phyloP scores from a whole-genome alignment of 2,888 invertebrate species.

The Eupeodes luniger region DNA sequence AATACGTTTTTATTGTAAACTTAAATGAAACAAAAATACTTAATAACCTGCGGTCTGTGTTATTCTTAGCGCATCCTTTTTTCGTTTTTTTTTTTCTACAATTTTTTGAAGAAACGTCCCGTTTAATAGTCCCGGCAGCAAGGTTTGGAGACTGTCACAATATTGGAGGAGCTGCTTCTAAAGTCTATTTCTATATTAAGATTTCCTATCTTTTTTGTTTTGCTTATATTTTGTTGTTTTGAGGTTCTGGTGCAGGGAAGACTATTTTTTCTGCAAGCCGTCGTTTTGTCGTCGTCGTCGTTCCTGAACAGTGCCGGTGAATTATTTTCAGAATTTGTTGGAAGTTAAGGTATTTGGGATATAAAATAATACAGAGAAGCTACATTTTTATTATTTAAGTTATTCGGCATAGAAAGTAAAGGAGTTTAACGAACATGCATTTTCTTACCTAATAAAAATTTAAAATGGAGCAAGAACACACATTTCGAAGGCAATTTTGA shows the following conservation, averaged over 20 bases:
- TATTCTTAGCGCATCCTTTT: slow-evolving; percentile 16
- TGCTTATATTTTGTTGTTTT: background rate
- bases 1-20: background rate
- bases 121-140: slow-evolving; percentile 57
- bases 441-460: too few relatives aligned
- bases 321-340: slow-evolving; percentile 67
- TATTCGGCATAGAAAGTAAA: too few relatives aligned
- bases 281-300: background rate
- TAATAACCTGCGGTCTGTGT: slow-evolving; percentile 42
- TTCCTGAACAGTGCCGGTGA: slow-evolving; percentile 30
- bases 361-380: slow-evolving; percentile 45
- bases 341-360: slow-evolving; percentile 20
- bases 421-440: too few relatives aligned
- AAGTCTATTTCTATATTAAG: slow-evolving; percentile 72
- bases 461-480: too few relatives aligned
- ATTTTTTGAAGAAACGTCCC: slow-evolving; percentile 31
- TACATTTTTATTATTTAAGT: background rate
- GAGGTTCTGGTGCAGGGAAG: slow-evolving; percentile 67
- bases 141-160: slow-evolving; percentile 61
- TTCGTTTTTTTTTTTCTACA: slow-evolving; percentile 25
- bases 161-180: slow-evolving; percentile 43
- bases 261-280: slow-evolving; percentile 53
- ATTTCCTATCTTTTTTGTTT: slow-evolving; percentile 40
- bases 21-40: slow-evolving; percentile 28
- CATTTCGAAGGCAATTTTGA: too few relatives aligned